phyloP scores from a whole-genome alignment of 2,113 vertebrate genomes.

The Reinhardtius hippoglossoides region DNA sequence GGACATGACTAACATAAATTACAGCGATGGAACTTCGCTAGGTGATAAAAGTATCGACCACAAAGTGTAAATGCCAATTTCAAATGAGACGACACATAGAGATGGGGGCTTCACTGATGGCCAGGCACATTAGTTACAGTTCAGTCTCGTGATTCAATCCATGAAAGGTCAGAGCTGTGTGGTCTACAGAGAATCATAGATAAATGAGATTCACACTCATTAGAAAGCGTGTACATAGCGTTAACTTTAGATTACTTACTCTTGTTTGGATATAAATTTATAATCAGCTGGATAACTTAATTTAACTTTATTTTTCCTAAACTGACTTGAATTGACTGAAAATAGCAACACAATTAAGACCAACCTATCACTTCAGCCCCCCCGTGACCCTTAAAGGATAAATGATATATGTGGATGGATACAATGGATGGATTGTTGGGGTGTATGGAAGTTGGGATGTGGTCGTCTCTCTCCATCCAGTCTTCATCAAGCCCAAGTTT shows the following conservation, averaged over 20 bases:
- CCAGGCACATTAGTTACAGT: constrained; percentile 46
- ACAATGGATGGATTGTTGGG: too few relatives aligned
- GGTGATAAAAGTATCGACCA: constrained; percentile 59
- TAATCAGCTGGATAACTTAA: too few relatives aligned
- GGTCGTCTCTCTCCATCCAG: too few relatives aligned
- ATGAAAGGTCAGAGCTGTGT: constrained; percentile 18
- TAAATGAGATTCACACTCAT: constrained; percentile 16
- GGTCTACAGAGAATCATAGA: neutral
- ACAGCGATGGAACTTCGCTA: constrained; percentile 58
- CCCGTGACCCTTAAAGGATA: too few relatives aligned
- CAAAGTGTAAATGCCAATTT: constrained; percentile 59
- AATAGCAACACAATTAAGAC: too few relatives aligned
- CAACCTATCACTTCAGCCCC: too few relatives aligned
- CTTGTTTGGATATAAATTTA: too few relatives aligned
- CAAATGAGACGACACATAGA: constrained; percentile 39
- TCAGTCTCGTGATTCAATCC: constrained; percentile 41
- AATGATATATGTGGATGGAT: too few relatives aligned
- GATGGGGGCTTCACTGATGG: constrained; percentile 45
- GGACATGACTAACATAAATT: constrained; percentile 51
- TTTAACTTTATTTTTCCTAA: neutral
- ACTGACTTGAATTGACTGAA: neutral
- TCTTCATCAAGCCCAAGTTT: too few relatives aligned
- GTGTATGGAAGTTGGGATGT: too few relatives aligned
- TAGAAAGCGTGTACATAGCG: neutral
- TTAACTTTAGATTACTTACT: neutral